Percentiles rank a stretch among this genome's conserved stretches.
Conservation (phyloP, 2,888 invertebrate genomes). For the Agonopterix alstromeriana region DNA sequence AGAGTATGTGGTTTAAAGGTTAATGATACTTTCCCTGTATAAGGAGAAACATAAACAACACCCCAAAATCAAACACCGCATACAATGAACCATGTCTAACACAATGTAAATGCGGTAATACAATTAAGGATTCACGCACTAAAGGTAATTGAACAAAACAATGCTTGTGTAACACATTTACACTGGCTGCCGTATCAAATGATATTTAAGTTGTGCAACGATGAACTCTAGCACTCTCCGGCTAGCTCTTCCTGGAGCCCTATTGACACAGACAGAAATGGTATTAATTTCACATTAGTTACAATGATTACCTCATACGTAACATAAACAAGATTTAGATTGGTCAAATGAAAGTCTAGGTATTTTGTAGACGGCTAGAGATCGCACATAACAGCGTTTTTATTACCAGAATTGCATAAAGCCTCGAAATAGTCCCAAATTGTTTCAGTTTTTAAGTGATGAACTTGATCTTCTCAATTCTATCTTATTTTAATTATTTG, state of each 20-base stretch:
- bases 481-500: too few relatives aligned
- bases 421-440: too few relatives aligned
- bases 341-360: background rate
- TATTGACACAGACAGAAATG: conserved; percentile 13
- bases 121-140: background rate
- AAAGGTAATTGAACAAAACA: background rate
- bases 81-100: too few relatives aligned
- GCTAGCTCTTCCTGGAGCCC: conserved; percentile 24
- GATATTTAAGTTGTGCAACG: conserved; percentile 35
- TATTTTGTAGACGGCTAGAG: background rate
- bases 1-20: too few relatives aligned
- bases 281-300: conserved; percentile 14
- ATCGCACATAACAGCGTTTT: too few relatives aligned
- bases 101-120: background rate
- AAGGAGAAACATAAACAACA: too few relatives aligned
- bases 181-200: conserved; percentile 37
- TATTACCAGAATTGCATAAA: too few relatives aligned
- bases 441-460: too few relatives aligned
- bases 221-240: conserved; percentile 41
- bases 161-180: conserved; percentile 3
- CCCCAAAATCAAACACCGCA: too few relatives aligned
- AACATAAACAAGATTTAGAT: conserved; percentile 6
- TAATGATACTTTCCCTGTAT: too few relatives aligned
- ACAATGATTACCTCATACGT: conserved; percentile 1
- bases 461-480: too few relatives aligned